A percentile compares a stretch with the other conserved stretches of the same genome.
phyloP scores from a whole-genome alignment of 2,888 invertebrate genomes.

The Diachrysia chrysitis region DNA sequence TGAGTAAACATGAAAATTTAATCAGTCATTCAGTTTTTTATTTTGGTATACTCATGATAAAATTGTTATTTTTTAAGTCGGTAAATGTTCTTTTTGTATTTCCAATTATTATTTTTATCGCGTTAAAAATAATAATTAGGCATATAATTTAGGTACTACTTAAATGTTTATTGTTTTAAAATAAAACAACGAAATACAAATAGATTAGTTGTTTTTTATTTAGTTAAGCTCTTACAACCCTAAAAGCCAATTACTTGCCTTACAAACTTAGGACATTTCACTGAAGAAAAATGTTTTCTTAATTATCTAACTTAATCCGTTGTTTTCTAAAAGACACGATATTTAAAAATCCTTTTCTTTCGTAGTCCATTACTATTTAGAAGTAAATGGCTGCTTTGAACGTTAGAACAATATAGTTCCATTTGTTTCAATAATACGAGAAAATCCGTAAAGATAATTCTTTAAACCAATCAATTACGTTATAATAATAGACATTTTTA shows the following conservation, averaged over 20 bases:
- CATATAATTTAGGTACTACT: too few species aligned
- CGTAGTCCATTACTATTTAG: slow-evolving; percentile 27
- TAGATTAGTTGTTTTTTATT: neutral
- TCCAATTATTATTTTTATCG: too few species aligned
- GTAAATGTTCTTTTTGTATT: slow-evolving; percentile 26
- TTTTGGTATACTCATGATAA: too few species aligned
- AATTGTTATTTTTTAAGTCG: too few species aligned
- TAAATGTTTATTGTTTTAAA: too few species aligned
- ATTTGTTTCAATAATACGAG: slow-evolving; percentile 26
- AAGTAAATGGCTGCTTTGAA: slow-evolving; percentile 30
- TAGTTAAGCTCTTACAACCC: neutral
- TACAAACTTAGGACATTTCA: slow-evolving; percentile 1
- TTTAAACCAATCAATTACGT: neutral
- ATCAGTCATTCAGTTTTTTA: slow-evolving; percentile 64
- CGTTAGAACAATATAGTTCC: slow-evolving; percentile 42
- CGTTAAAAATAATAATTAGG: too few species aligned
- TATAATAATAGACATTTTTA: too few species aligned
- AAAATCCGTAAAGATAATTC: neutral
- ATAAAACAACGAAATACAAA: too few species aligned
- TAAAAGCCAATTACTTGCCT: neutral
- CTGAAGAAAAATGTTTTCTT: neutral
- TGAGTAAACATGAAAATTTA: slow-evolving; percentile 76
- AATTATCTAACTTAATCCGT: neutral
- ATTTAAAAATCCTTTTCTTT: slow-evolving; percentile 27
- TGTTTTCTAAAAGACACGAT: slow-evolving; percentile 5